Percentiles rank a stretch among this genome's conserved stretches.
Conservation (phyloP, 2,797 vertebrate genomes). For the Phoeniculus purpureus region DNA sequence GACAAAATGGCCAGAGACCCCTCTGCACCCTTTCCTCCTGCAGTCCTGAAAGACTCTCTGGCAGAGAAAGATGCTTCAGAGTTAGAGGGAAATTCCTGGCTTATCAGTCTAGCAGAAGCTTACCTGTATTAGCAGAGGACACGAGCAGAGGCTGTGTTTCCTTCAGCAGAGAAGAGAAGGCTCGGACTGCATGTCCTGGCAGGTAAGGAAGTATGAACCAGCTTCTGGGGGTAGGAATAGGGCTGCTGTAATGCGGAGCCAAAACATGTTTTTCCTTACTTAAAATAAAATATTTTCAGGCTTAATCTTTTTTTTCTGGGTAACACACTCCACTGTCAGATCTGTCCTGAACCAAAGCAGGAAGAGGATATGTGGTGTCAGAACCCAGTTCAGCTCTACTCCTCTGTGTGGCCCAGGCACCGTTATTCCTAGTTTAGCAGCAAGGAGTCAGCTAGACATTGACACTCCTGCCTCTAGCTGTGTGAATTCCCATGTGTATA, state of each 20-base stretch:
- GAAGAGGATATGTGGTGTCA: background rate
- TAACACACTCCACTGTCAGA: background rate
- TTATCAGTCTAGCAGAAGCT: constrained; percentile 11
- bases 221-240: background rate
- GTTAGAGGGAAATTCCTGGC: background rate
- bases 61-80: background rate
- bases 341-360: constrained; percentile 17
- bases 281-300: background rate
- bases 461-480: background rate
- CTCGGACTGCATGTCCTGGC: constrained; percentile 10
- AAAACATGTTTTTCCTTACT: background rate
- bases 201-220: constrained; percentile 17
- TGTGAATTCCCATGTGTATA: background rate
- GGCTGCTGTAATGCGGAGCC: background rate
- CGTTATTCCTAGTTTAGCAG: background rate
- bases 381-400: background rate
- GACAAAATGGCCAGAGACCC: background rate
- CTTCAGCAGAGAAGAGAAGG: constrained; percentile 25
- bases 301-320: background rate
- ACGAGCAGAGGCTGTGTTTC: background rate
- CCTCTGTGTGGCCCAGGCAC: background rate
- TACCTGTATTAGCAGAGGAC: background rate
- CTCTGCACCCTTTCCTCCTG: background rate
- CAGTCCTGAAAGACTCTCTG: background rate
- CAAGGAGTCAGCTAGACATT: background rate